Conservation (phyloP, 2,113 vertebrate genomes). For the Corythornis vintsioides region DNA sequence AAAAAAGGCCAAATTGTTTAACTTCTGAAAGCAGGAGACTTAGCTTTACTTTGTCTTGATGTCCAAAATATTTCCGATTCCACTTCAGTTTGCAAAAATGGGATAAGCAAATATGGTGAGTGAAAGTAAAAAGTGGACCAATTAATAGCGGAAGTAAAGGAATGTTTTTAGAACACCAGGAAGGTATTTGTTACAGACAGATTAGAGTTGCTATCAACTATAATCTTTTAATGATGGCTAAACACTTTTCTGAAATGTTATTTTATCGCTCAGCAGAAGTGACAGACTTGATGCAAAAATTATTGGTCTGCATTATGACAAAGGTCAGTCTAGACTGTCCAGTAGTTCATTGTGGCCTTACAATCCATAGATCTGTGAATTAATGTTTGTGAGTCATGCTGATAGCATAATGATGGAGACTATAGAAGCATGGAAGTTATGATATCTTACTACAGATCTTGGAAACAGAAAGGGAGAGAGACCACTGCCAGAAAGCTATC, state of each 20-base stretch:
- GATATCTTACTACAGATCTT: neutral
- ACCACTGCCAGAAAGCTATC: neutral
- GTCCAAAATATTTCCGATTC: neutral
- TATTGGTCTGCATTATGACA: neutral
- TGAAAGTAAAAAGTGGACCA: neutral
- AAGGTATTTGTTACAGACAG: neutral
- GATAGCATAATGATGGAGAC: neutral
- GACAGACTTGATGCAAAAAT: constrained; percentile 26
- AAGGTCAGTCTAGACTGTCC: neutral
- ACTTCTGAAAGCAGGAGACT: neutral
- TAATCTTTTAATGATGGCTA: constrained; percentile 30
- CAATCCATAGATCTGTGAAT: neutral
- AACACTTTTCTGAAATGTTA: neutral
- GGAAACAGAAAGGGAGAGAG: neutral
- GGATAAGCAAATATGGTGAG: neutral
- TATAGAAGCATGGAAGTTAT: neutral
- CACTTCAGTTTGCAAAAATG: neutral
- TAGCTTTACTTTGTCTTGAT: neutral
- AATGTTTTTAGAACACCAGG: neutral
- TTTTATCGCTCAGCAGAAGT: neutral
- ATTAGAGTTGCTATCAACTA: neutral
- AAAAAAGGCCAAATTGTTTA: neutral
- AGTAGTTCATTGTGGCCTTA: neutral
- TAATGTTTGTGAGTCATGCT: neutral
- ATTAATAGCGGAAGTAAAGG: neutral